Evolutionary conservation across 1,140 invertebrate species (phyloP), one percentile per base, ranked within the genome.

Genomic region (Papilio xuthus): DNA sequence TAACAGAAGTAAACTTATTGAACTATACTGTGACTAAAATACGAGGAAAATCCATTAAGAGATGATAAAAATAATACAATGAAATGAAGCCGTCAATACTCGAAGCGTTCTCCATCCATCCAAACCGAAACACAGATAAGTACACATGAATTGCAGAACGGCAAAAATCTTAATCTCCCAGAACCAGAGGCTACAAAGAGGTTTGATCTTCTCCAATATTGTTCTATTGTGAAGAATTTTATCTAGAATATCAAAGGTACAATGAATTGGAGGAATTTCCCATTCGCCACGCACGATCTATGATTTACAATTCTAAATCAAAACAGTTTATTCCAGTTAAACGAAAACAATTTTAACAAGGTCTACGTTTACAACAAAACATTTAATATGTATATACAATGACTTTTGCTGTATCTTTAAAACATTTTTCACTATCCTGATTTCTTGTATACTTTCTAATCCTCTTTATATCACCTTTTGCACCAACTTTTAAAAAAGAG

Each of bases 261-360:
- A 60, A 60, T 60, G 8, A 26, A 60, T 26, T 26, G 20, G 26
- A 60, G 56, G 56, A 60, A 60, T 60, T 60, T 26, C 12, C 9
- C 56, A 8, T 60, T 60, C 23, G 56, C 12, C 10, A 60, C 56
- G 56, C 56, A 60, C 56, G 56, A 60, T 60, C 56, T 60, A 26
- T 60, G 56, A 26, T 3, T 60, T 60, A 9, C 23, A 60, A 60
- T 60, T 60, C 23, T 60, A 63, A 32, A 15, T 63, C 26, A 4
- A 18, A 13, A 63, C 60, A 63, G 60, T 63, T 63, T 63, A 63
- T 63, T 26, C 26, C 26, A 63, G 26, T 63, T 63, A 26, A 32
- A 63, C 26, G 56, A 26, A 60, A 60, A 28, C 26, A 15, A 63
- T 13, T 63, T 63, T 32, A 26, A 3, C 26, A 63, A 28, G 60